phyloP scores from a whole-genome alignment of 2,797 vertebrate species.

The Prunella strophiata region DNA sequence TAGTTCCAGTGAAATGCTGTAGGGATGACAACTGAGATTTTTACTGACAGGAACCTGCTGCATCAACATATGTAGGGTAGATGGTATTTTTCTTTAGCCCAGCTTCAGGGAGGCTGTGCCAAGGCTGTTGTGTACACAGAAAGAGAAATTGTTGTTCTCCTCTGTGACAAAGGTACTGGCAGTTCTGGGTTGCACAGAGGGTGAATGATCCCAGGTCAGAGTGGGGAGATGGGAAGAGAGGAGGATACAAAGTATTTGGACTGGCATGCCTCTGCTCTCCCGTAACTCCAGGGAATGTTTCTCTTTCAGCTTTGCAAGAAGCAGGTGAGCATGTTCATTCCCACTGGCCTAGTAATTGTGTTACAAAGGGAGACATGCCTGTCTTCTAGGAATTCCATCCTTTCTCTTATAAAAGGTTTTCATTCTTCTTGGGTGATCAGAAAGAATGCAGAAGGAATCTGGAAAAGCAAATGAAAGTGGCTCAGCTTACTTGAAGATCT shows the following conservation, averaged over 20 bases:
- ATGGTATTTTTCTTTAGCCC: background rate
- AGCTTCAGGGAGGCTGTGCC: background rate
- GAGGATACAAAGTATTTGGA: background rate
- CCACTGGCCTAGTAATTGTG: background rate
- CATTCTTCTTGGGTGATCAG: constrained; percentile 49
- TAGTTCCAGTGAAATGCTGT: background rate
- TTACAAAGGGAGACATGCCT: constrained; percentile 13
- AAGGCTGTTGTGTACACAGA: background rate
- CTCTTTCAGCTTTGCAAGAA: background rate
- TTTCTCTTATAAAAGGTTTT: constrained; percentile 14
- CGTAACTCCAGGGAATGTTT: background rate
- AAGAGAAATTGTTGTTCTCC: background rate
- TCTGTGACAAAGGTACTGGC: background rate
- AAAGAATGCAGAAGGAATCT: constrained; percentile 61
- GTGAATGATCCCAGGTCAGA: background rate
- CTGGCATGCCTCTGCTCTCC: background rate
- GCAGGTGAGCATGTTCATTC: constrained; percentile 20
- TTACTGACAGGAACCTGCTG: background rate
- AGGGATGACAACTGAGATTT: background rate
- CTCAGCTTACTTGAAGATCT: background rate
- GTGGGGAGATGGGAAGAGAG: background rate
- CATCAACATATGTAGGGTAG: background rate
- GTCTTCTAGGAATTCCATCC: constrained; percentile 47
- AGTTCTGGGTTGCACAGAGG: background rate
- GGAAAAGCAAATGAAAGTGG: constrained; percentile 5